phyloP scores from a whole-genome alignment of 2,113 vertebrate species.

The Anser cygnoides region DNA sequence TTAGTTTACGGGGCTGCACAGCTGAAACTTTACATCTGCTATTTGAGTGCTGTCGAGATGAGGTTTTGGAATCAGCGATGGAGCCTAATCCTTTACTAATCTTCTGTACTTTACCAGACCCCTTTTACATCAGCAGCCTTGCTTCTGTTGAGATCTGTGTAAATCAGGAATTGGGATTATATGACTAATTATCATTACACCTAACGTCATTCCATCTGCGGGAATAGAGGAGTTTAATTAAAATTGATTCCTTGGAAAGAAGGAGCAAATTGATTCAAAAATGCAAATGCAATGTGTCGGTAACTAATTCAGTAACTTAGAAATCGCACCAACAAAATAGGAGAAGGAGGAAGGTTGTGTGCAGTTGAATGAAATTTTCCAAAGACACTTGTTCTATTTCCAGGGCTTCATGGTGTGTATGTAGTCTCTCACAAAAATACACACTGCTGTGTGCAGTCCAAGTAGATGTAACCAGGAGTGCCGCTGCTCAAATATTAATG shows the following conservation, averaged over 20 bases:
- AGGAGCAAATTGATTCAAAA: not conserved
- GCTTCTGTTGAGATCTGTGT: constrained; percentile 6
- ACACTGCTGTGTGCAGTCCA: not conserved
- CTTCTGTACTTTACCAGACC: not conserved
- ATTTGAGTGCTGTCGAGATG: not conserved
- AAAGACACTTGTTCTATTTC: not conserved
- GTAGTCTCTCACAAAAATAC: not conserved
- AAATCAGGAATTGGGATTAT: constrained; percentile 13
- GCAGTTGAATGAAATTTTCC: not conserved
- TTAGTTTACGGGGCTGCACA: not conserved
- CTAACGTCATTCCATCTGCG: not conserved
- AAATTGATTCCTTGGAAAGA: not conserved
- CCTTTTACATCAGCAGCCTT: not conserved
- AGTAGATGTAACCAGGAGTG: not conserved
- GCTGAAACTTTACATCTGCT: constrained; percentile 61
- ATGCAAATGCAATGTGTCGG: not conserved
- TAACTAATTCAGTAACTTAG: not conserved
- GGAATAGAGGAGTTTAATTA: not conserved
- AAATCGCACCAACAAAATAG: not conserved
- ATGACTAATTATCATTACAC: not conserved
- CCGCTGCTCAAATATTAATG: not conserved
- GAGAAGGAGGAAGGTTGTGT: not conserved
- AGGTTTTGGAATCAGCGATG: constrained; percentile 48
- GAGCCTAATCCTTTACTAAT: constrained; percentile 61
- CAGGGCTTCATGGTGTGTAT: not conserved